These are phyloP conservation scores for Brachionus koreanus DNA, from an alignment of 1,140 invertebrate species.

Conservation along the genomic window DNA sequence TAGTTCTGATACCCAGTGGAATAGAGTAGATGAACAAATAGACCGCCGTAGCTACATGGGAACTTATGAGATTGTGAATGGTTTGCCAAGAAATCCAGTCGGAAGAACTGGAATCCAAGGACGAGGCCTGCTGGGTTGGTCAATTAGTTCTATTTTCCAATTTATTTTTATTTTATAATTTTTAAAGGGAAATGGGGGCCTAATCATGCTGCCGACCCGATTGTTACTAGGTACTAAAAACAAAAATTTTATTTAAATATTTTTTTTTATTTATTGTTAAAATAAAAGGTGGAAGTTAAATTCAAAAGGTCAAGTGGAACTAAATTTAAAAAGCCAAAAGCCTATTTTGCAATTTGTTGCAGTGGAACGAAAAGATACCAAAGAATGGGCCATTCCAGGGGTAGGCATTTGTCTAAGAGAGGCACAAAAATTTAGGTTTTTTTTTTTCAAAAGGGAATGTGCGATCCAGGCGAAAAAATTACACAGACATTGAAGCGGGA, in stretches of 20 bases:
- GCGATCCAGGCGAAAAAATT: conserved; percentile 75
- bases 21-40: neutral
- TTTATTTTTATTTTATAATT: neutral
- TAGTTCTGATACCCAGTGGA: neutral
- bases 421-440: neutral
- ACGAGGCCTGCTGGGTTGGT: conserved; percentile 58
- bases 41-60: conserved; percentile 70
- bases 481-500: conserved; percentile 65
- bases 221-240: conserved; percentile 65
- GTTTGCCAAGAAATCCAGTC: conserved; percentile 63
- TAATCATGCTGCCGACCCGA: conserved; percentile 84
- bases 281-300: conserved; percentile 23
- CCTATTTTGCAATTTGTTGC: conserved; percentile 59
- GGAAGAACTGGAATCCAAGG: conserved; percentile 70
- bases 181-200: conserved; percentile 74
- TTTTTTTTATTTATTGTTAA: neutral
- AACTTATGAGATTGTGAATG: conserved; percentile 63
- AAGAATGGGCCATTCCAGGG: conserved; percentile 81
- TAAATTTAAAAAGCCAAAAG: conserved; percentile 64
- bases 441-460: conserved; percentile 61
- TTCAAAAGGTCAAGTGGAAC: neutral
- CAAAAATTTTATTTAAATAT: conserved; percentile 51
- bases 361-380: conserved; percentile 74
- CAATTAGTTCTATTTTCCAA: neutral
- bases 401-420: conserved; percentile 60